These are phyloP conservation scores for Chloropsis cyanopogon DNA, from an alignment of 2,113 vertebrate species.

Conservation along the genomic window DNA sequence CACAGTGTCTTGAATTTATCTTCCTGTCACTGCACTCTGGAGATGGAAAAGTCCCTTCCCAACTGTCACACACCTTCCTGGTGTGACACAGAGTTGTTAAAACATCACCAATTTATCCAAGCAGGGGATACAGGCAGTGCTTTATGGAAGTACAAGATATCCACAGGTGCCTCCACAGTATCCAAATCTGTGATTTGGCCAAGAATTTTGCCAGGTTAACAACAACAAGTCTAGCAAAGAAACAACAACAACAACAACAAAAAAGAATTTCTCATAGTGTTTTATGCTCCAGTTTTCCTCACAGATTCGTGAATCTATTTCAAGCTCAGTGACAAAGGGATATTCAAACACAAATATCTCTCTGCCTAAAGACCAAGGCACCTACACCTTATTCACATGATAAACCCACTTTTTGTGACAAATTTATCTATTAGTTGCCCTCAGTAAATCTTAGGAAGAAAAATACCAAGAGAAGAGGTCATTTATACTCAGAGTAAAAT, in stretches of 20 bases:
- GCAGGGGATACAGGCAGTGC: background rate
- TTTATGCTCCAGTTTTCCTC: background rate
- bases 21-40: background rate
- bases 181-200: background rate
- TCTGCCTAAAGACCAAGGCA: background rate
- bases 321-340: background rate
- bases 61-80: background rate
- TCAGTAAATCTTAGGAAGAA: background rate
- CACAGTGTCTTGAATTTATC: background rate
- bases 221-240: background rate
- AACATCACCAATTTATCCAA: background rate
- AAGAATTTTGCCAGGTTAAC: background rate
- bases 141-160: background rate
- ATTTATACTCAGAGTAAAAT: background rate
- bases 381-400: background rate
- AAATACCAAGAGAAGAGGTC: background rate
- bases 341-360: background rate
- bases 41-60: background rate
- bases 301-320: background rate
- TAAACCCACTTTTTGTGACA: background rate
- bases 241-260: background rate
- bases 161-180: background rate
- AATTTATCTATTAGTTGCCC: background rate
- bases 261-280: background rate
- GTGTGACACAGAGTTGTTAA: background rate